Evolutionary conservation across 2,797 vertebrate species (phyloP), one percentile per base, ranked within the genome.

Genomic region (Hippocampus kuda): DNA sequence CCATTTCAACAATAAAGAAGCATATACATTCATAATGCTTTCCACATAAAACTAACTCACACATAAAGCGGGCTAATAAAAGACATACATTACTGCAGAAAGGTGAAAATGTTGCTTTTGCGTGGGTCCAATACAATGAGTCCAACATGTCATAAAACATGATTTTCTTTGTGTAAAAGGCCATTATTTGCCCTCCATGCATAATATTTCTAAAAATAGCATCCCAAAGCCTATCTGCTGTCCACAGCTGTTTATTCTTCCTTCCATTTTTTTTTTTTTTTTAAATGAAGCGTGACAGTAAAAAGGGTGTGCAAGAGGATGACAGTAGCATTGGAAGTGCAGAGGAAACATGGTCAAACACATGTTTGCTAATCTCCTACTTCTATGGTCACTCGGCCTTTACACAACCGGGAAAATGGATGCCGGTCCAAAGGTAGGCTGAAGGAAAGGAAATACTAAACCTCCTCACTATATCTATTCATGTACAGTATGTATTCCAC

Each of bases 131-230:
- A 13, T 41, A 38, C 20, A 41, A 62, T 20, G 7, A 5, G 34
- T 44, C 22, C 3, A 63, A 5, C 38, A 20, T 38, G 8, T 42
- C 20, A 38, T 11, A n/a, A 63, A 63, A 63, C 12, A 63, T 57
- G 13, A 27, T 24, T 22, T 44, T 64, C 10, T 26, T n/a, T 5
- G 12, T 24, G 22, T 46, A 64, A 64, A 64, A 64, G 13, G 22
- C 15, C 8, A 6, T 65, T 38, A 16, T 64, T 6, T 5, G 2
- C n/a, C 16, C 63, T 27, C 64, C 51, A 69, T 61, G 64, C 51
- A 67, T 83, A 76, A 64, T 71, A 49, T 70, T 71, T 82, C 83
- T 86, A 83, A 87, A 86, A 77, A 88, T 86, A 86, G 83, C 64
- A 70, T 72, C 70, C 51, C 72, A 66, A 69, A 41, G 78, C 70